Percentiles rank a stretch among this genome's conserved stretches.
These are phyloP conservation scores for Ptilodon capucinus DNA, from an alignment of 2,888 invertebrate genomes.

Conservation along the genomic window DNA sequence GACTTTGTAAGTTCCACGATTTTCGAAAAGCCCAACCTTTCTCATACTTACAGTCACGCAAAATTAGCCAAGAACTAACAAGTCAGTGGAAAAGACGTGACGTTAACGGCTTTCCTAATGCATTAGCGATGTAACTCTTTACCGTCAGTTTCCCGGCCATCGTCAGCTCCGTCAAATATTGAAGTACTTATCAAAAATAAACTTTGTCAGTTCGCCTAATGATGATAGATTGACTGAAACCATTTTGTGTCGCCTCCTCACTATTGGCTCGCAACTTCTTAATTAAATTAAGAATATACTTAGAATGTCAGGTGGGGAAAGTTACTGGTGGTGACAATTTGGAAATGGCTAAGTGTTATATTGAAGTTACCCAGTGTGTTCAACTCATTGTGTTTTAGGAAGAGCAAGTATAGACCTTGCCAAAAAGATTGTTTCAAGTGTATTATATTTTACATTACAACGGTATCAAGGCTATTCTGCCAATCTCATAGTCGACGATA, in stretches of 20 bases:
- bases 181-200: conserved; percentile 13
- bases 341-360: too few species aligned
- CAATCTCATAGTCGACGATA: background rate
- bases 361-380: too few species aligned
- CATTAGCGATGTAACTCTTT: conserved; percentile 9
- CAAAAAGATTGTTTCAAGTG: background rate
- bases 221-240: conserved; percentile 23
- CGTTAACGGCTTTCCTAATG: conserved; percentile 14
- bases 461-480: background rate
- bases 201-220: conserved; percentile 12
- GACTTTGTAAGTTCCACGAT: background rate
- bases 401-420: background rate
- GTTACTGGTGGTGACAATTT: too few species aligned
- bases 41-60: conserved; percentile 2
- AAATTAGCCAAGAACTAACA: conserved; percentile 26
- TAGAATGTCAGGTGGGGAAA: too few species aligned
- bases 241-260: conserved; percentile 11
- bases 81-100: conserved; percentile 1
- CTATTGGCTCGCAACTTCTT: conserved; percentile 2
- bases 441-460: background rate
- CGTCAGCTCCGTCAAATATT: conserved; percentile 7
- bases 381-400: too few species aligned
- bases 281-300: conserved; percentile 6
- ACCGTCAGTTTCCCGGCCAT: background rate
- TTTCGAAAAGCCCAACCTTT: background rate